Percentiles rank a stretch among this genome's conserved stretches.
Evolutionary conservation across 2,888 invertebrate genomes (phyloP).

Genomic region (Balanococcus diminutus): DNA sequence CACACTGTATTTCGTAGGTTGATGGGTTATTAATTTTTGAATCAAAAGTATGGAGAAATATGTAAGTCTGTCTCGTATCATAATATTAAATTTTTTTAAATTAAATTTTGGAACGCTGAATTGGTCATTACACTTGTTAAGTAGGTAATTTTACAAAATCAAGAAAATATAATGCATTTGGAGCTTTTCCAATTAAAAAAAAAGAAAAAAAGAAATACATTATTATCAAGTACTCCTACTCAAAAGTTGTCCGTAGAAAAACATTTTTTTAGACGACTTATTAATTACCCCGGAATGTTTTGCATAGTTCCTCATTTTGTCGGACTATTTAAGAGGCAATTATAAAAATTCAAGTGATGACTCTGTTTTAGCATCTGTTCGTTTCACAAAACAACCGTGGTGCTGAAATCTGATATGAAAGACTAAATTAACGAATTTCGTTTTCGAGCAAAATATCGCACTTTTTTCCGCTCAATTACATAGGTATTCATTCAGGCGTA

Average conservation of each 20-base stretch:
- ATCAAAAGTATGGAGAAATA: background rate
- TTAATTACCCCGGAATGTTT: background rate
- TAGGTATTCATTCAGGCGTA: too few relatives aligned
- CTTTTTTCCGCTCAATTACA: too few relatives aligned
- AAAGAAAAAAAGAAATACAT: too few relatives aligned
- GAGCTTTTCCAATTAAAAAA: background rate
- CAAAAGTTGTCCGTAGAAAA: background rate
- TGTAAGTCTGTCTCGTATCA: background rate
- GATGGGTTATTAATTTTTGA: background rate
- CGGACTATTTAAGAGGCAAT: background rate
- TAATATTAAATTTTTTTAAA: background rate
- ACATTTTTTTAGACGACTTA: background rate
- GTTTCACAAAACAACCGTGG: background rate
- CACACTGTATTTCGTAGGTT: background rate
- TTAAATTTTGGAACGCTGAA: too few relatives aligned
- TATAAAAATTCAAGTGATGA: background rate
- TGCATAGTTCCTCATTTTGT: background rate
- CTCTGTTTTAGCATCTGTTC: background rate
- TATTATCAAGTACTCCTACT: background rate
- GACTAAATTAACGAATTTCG: too few relatives aligned
- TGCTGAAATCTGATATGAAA: background rate
- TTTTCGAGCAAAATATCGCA: too few relatives aligned
- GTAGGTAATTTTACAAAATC: background rate
- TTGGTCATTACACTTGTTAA: background rate
- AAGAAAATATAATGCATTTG: background rate